Conservation (phyloP, 2,888 invertebrate genomes). For the Lasioglossum marginatum region DNA sequence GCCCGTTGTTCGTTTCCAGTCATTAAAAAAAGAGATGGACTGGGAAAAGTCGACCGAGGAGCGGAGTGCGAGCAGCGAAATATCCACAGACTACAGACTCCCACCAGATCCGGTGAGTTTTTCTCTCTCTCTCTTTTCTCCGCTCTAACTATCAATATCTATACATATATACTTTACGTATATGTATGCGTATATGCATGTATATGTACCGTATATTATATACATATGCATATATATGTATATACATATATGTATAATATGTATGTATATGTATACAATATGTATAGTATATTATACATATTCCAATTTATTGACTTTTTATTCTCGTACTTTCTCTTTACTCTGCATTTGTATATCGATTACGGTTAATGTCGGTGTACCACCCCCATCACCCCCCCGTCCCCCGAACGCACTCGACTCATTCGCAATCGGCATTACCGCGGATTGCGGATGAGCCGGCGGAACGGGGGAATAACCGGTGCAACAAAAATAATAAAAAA, state of each 20-base stretch:
- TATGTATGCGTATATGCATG: neutral
- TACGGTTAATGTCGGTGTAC: conserved; percentile 57
- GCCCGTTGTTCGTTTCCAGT: conserved; percentile 87
- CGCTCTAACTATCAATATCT: conserved; percentile 18
- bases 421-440: conserved; percentile 73
- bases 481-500: neutral
- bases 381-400: conserved; percentile 11
- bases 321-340: conserved; percentile 82
- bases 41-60: conserved; percentile 91
- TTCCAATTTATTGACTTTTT: conserved; percentile 73
- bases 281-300: conserved; percentile 37
- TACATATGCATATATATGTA: neutral
- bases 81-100: conserved; percentile 92
- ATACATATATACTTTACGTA: neutral
- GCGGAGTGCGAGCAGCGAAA: conserved; percentile 91
- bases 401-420: conserved; percentile 66
- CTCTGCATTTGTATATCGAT: conserved; percentile 77
- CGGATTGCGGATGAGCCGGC: conserved; percentile 74
- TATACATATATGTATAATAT: neutral
- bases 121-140: conserved; percentile 58
- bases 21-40: conserved; percentile 95
- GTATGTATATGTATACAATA: neutral
- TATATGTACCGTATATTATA: neutral
- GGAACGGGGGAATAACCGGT: conserved; percentile 30
- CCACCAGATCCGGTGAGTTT: conserved; percentile 92